Percentiles rank a stretch among this genome's conserved stretches.
Evolutionary conservation across 2,797 vertebrate species (phyloP).

Genomic region (Dendrocincla tyrannina): DNA sequence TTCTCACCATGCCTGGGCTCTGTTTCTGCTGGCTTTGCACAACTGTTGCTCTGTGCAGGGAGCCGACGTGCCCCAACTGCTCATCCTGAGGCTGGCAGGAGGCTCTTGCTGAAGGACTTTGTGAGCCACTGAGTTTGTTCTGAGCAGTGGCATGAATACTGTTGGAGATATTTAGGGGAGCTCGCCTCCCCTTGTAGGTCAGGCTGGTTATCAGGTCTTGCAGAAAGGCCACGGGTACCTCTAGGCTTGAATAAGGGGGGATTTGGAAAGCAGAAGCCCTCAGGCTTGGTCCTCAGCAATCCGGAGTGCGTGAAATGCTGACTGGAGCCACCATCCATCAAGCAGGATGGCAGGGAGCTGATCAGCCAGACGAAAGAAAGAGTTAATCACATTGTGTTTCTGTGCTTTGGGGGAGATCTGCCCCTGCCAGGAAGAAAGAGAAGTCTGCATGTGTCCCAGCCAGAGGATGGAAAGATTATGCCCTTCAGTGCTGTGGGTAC

Average conservation of each 20-base stretch:
- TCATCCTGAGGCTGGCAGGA: background rate
- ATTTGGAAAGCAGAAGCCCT: background rate
- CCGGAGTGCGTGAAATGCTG: background rate
- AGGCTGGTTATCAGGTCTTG: background rate
- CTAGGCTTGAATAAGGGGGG: background rate
- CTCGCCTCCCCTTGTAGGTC: background rate
- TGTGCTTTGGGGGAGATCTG: background rate
- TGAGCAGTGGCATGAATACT: accelerated
- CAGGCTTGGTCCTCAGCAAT: background rate
- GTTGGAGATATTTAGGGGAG: background rate
- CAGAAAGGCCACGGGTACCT: background rate
- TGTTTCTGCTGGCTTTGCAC: background rate
- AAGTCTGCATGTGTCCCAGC: background rate
- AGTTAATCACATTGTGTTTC: background rate
- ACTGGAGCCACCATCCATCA: background rate
- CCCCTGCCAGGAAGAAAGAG: background rate
- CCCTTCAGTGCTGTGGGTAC: background rate
- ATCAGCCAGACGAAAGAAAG: background rate
- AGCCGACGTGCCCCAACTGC: background rate
- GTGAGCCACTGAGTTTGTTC: accelerated
- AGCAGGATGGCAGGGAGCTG: background rate
- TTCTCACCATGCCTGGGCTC: background rate
- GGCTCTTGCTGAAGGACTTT: background rate
- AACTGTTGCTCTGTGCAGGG: background rate
- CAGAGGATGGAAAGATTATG: background rate